These are phyloP conservation scores for Pteronotus mesoamericanus DNA, from an alignment of 2,797 vertebrate genomes.

Conservation along the genomic window DNA sequence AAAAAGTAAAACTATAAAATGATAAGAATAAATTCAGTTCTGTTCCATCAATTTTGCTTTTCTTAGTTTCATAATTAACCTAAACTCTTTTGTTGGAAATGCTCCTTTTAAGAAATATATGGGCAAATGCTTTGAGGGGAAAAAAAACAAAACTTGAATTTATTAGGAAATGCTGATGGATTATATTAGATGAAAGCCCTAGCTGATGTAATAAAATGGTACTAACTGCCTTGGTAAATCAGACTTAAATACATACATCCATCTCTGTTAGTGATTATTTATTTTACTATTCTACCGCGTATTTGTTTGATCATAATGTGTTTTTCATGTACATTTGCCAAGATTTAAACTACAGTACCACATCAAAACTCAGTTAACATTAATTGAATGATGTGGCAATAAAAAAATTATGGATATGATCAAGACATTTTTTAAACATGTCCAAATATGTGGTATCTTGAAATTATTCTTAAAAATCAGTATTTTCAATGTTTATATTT, in stretches of 20 bases:
- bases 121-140: neutral
- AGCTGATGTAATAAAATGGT: constrained; percentile 28
- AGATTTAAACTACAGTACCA: constrained; percentile 50
- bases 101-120: constrained; percentile 17
- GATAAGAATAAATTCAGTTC: neutral
- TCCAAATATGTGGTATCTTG: neutral
- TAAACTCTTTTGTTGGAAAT: neutral
- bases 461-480: constrained; percentile 47
- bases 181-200: constrained; percentile 37
- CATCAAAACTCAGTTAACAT: constrained; percentile 19
- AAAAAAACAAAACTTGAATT: neutral
- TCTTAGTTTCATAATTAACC: constrained; percentile 38
- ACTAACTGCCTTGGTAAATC: constrained; percentile 9
- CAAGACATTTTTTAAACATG: constrained; percentile 53
- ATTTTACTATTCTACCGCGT: constrained; percentile 30
- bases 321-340: constrained; percentile 21
- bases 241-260: neutral
- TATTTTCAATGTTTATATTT: neutral
- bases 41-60: neutral
- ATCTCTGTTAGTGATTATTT: constrained; percentile 17
- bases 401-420: neutral
- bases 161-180: constrained; percentile 39
- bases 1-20: neutral
- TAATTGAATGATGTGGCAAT: constrained; percentile 26
- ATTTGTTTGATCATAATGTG: constrained; percentile 43